These are phyloP conservation scores for Acipenser ruthenus DNA, from an alignment of 2,797 vertebrate species.

Conservation along the genomic window DNA sequence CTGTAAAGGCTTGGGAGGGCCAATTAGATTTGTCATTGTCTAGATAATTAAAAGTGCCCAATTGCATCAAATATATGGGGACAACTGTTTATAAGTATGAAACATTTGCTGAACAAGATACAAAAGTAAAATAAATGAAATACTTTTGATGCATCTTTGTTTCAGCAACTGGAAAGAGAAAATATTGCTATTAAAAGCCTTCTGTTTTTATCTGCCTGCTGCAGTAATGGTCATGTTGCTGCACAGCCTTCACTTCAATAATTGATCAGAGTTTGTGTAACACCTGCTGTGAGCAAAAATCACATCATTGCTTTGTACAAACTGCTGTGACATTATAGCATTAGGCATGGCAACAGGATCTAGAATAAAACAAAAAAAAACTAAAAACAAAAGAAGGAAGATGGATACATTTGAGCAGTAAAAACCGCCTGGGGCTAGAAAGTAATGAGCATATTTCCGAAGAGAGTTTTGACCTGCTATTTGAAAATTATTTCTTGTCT, in stretches of 20 bases:
- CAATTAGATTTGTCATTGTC: no score
- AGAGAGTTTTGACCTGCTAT: conserved; percentile 84
- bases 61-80: no score
- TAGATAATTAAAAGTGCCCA: no score
- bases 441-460: conserved; percentile 96
- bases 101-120: conserved; percentile 4
- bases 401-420: conserved; percentile 74
- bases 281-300: conserved; percentile 88
- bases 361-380: conserved; percentile 52
- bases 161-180: conserved; percentile 71
- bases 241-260: conserved; percentile 82
- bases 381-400: conserved; percentile 70
- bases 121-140: conserved; percentile 54
- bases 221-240: conserved; percentile 75
- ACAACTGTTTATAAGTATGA: not conserved
- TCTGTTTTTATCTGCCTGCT: conserved; percentile 70
- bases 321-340: conserved; percentile 78
- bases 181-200: conserved; percentile 69
- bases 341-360: conserved; percentile 69
- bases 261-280: conserved; percentile 88
- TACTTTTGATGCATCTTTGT: conserved; percentile 38
- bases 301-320: conserved; percentile 81
- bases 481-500: conserved; percentile 96
- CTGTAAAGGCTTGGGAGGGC: no score
- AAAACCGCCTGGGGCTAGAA: conserved; percentile 82